Evolutionary conservation across 2,888 invertebrate species (phyloP).

Genomic region (Chrysotoxum bicinctum): DNA sequence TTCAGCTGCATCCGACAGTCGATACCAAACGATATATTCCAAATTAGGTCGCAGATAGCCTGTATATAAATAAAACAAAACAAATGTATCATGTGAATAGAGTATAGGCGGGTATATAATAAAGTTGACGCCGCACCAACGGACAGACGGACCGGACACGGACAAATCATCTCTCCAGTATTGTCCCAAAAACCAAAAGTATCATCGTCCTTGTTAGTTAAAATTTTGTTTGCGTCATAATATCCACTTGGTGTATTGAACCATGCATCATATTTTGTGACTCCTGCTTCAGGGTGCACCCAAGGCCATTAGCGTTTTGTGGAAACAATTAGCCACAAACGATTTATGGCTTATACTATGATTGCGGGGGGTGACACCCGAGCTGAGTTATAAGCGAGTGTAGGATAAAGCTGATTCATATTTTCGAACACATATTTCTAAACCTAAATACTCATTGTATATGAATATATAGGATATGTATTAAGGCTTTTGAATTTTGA

Average conservation of each 20-base stretch:
- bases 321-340: conserved; percentile 68
- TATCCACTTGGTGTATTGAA: conserved; percentile 42
- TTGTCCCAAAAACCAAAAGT: neutral
- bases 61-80: conserved; percentile 74
- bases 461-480: neutral
- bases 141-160: neutral
- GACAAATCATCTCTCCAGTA: neutral
- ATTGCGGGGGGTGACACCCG: conserved; percentile 11
- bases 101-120: neutral
- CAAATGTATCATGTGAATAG: conserved; percentile 2
- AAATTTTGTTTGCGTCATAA: conserved; percentile 35
- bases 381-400: neutral
- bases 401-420: conserved; percentile 32
- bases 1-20: conserved; percentile 87
- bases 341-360: conserved; percentile 53
- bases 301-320: conserved; percentile 62
- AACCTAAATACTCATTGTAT: neutral
- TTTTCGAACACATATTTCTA: conserved; percentile 21
- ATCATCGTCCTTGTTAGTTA: conserved; percentile 33
- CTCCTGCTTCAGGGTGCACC: conserved; percentile 45
- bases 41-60: conserved; percentile 89
- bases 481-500: conserved; percentile 46
- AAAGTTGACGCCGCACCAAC: conserved; percentile 1
- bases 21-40: conserved; percentile 94
- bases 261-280: conserved; percentile 52